phyloP scores from a whole-genome alignment of 2,888 invertebrate genomes.

The Papilio gigon region DNA sequence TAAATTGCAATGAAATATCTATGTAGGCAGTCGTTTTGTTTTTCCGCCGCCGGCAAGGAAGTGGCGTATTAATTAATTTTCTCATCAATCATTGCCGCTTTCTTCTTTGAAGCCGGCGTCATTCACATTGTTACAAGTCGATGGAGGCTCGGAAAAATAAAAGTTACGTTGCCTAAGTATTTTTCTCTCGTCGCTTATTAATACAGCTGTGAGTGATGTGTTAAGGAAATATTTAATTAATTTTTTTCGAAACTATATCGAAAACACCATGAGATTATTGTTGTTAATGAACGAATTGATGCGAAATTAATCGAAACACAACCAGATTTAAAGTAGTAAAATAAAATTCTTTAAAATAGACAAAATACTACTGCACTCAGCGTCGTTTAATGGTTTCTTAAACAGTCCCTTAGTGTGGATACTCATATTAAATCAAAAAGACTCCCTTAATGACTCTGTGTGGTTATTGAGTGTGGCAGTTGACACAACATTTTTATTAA shows the following conservation, averaged over 20 bases:
- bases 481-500: too few species aligned
- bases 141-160: slow-evolving; percentile 48
- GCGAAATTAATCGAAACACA: too few species aligned
- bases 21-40: slow-evolving; percentile 55
- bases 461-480: too few species aligned
- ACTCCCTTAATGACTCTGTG: too few species aligned
- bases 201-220: slow-evolving; percentile 26
- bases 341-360: too few species aligned
- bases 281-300: too few species aligned
- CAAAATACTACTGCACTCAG: too few species aligned
- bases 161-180: slow-evolving; percentile 42
- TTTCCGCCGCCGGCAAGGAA: slow-evolving; percentile 66
- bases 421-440: too few species aligned
- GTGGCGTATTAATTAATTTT: slow-evolving; percentile 62
- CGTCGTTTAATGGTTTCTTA: too few species aligned
- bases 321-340: too few species aligned
- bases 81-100: slow-evolving; percentile 59
- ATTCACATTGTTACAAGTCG: slow-evolving; percentile 56
- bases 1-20: slow-evolving; percentile 43
- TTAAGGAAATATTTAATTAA: slow-evolving; percentile 17
- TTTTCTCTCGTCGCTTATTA: slow-evolving; percentile 43
- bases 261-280: not conserved
- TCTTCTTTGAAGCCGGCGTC: slow-evolving; percentile 54
- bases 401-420: too few species aligned
- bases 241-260: not conserved